Evolutionary conservation across 2,797 vertebrate species (phyloP).

Genomic region (Silurus aristotelis): DNA sequence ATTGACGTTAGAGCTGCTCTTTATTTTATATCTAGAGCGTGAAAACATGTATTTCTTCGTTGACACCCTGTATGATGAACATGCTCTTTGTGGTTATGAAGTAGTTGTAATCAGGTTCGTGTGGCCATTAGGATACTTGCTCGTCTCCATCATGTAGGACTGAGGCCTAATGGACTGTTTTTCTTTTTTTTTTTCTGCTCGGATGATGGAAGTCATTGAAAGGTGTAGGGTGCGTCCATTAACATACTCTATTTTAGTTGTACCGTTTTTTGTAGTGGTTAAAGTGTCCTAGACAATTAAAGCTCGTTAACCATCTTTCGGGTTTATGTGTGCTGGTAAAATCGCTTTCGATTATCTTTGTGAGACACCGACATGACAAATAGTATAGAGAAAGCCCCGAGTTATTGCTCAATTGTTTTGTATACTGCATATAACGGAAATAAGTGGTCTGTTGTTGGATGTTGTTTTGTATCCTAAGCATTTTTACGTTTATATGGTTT

Average conservation of each 20-base stretch:
- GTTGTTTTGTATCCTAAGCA: background rate
- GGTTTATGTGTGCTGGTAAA: background rate
- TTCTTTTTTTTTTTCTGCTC: constrained; percentile 14
- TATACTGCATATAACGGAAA: background rate
- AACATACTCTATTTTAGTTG: background rate
- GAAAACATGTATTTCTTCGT: background rate
- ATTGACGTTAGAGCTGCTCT: background rate
- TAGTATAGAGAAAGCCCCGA: background rate
- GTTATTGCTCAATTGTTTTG: background rate
- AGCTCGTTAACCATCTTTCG: background rate
- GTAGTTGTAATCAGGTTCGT: constrained; percentile 5
- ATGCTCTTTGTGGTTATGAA: constrained; percentile 10
- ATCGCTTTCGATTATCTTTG: background rate
- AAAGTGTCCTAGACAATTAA: background rate
- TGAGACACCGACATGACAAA: background rate
- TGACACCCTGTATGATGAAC: background rate
- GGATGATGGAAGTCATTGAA: constrained; percentile 41
- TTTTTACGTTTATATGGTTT: background rate
- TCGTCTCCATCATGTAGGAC: background rate
- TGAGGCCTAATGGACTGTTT: background rate
- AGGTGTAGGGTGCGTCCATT: constrained; percentile 37
- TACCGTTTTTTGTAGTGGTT: background rate
- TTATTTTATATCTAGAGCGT: background rate
- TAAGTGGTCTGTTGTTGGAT: background rate
- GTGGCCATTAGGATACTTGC: constrained; percentile 14